Conservation (phyloP, 2,888 invertebrate genomes). For the Panopea generosa region DNA sequence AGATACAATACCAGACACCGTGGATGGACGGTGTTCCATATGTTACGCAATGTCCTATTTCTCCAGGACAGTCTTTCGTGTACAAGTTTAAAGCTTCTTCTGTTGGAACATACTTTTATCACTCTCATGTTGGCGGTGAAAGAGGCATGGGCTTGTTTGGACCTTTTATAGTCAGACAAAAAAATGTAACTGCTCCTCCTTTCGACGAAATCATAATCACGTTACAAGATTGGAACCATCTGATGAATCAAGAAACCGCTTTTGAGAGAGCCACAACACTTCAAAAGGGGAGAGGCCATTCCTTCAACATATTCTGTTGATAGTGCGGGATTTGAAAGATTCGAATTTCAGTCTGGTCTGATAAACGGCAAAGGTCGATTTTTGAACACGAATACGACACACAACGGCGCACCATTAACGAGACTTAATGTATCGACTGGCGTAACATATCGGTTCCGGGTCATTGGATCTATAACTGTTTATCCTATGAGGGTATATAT, state of each 20-base stretch:
- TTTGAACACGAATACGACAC: conserved; percentile 36
- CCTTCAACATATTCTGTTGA: conserved; percentile 49
- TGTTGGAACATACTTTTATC: conserved; percentile 68
- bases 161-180: conserved; percentile 58
- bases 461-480: conserved; percentile 38
- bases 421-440: conserved; percentile 52
- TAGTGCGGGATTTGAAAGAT: conserved; percentile 42
- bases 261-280: conserved; percentile 52
- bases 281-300: conserved; percentile 16
- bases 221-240: conserved; percentile 72
- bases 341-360: conserved; percentile 60
- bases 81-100: conserved; percentile 68
- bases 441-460: conserved; percentile 21
- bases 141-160: conserved; percentile 69
- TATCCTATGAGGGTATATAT: conserved; percentile 43
- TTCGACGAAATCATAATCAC: conserved; percentile 55
- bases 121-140: conserved; percentile 71
- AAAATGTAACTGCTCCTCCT: background rate
- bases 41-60: conserved; percentile 75
- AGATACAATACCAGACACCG: conserved; percentile 65
- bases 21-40: conserved; percentile 74
- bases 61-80: conserved; percentile 66
- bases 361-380: conserved; percentile 74
- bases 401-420: conserved; percentile 63
- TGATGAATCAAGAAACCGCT: conserved; percentile 62